Percentiles rank a stretch among this genome's conserved stretches.
phyloP scores from a whole-genome alignment of 1,140 invertebrate species.

The Pogonognathellus flavescens region DNA sequence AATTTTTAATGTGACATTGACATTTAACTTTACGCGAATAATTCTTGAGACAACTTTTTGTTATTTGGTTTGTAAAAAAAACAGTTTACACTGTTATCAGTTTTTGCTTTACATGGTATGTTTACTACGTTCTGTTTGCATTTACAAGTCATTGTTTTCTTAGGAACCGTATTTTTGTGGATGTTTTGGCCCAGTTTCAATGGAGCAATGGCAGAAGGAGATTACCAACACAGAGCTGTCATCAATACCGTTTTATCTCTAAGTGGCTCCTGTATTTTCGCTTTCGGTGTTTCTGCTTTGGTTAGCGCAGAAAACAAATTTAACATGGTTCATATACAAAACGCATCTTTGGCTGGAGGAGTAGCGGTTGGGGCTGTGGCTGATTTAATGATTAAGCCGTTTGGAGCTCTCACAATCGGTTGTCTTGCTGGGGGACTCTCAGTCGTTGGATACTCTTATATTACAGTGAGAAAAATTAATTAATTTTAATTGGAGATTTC shows the following conservation, averaged over 20 bases:
- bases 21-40: slow-evolving; percentile 20
- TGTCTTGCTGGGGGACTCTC: slow-evolving; percentile 84
- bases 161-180: slow-evolving; percentile 94
- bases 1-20: neutral
- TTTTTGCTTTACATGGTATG: too few relatives aligned
- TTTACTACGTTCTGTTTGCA: too few relatives aligned
- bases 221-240: slow-evolving; percentile 86
- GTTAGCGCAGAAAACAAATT: slow-evolving; percentile 85
- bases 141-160: slow-evolving; percentile 52
- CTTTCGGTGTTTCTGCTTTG: slow-evolving; percentile 86
- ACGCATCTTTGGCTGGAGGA: slow-evolving; percentile 88
- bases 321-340: slow-evolving; percentile 92
- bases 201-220: slow-evolving; percentile 79
- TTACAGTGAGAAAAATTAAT: slow-evolving; percentile 78
- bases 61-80: too few relatives aligned
- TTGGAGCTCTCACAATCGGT: slow-evolving; percentile 87
- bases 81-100: too few relatives aligned
- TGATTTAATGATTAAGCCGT: slow-evolving; percentile 84
- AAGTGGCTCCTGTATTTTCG: slow-evolving; percentile 83
- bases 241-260: slow-evolving; percentile 94
- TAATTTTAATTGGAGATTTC: neutral
- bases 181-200: slow-evolving; percentile 98
- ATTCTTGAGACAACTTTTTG: neutral
- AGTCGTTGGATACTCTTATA: slow-evolving; percentile 85
- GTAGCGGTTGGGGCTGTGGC: slow-evolving; percentile 77